Conservation (phyloP, 2,797 vertebrate species). For the Perodicticus potto region DNA sequence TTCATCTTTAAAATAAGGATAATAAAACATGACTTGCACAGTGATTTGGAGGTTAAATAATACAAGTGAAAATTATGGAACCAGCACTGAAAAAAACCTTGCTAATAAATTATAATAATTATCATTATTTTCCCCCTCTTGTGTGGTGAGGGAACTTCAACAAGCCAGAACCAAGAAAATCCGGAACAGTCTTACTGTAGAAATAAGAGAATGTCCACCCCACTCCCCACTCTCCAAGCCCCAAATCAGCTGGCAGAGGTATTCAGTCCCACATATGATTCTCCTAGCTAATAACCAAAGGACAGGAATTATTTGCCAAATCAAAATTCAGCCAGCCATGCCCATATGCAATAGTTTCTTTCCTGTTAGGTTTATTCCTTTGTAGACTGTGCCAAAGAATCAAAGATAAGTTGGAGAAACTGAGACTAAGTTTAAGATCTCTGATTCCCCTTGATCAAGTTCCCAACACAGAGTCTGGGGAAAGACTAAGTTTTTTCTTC, state of each 20-base stretch:
- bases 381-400: constrained; percentile 68
- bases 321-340: constrained; percentile 3
- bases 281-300: constrained; percentile 46
- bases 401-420: constrained; percentile 66
- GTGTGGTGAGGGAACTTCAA: background rate
- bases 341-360: constrained; percentile 23
- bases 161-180: background rate
- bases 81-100: background rate
- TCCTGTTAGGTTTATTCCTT: constrained; percentile 56
- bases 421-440: constrained; percentile 52
- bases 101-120: background rate
- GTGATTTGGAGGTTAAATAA: background rate
- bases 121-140: background rate
- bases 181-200: background rate
- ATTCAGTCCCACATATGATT: background rate
- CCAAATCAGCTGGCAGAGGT: background rate
- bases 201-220: background rate
- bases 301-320: background rate
- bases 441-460: constrained; percentile 55
- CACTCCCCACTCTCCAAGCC: background rate
- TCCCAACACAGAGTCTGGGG: constrained; percentile 47
- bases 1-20: background rate
- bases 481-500: constrained; percentile 49
- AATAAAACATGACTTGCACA: background rate
- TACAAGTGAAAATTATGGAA: constrained; percentile 9